These are phyloP conservation scores for Lysandra bellargus DNA, from an alignment of 2,888 invertebrate species.

Conservation along the genomic window DNA sequence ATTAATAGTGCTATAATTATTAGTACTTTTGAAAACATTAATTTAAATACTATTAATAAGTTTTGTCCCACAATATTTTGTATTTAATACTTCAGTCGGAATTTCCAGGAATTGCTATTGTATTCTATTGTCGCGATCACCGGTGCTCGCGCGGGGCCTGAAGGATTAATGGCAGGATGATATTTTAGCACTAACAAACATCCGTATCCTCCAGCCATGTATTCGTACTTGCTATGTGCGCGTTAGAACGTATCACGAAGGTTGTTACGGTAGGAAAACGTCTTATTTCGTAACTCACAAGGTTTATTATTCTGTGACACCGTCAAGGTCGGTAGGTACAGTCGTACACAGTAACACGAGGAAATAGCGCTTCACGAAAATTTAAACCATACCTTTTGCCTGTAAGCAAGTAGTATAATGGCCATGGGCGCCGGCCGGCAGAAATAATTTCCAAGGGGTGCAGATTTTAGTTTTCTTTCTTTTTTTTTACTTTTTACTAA, in stretches of 20 bases:
- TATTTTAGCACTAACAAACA: background rate
- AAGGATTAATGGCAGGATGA: background rate
- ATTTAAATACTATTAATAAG: no score
- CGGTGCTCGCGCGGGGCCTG: no score
- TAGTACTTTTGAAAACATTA: no score
- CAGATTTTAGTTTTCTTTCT: no score
- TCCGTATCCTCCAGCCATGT: background rate
- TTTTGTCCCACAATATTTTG: background rate
- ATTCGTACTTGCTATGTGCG: background rate
- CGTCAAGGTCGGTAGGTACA: conserved; percentile 17
- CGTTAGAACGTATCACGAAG: conserved; percentile 32
- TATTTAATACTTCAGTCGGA: no score
- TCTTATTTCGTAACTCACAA: conserved; percentile 9
- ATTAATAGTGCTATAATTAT: no score
- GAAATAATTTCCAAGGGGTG: no score
- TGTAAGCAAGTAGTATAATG: background rate
- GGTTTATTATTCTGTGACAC: background rate
- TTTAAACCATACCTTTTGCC: background rate
- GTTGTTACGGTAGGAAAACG: conserved; percentile 30
- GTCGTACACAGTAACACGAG: background rate
- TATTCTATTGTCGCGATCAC: no score
- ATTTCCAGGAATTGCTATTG: no score
- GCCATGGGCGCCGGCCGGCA: no score
- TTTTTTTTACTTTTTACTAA: no score
- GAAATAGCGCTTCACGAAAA: background rate